Conservation (phyloP, 2,797 vertebrate genomes). For the Cossypha caffra region DNA sequence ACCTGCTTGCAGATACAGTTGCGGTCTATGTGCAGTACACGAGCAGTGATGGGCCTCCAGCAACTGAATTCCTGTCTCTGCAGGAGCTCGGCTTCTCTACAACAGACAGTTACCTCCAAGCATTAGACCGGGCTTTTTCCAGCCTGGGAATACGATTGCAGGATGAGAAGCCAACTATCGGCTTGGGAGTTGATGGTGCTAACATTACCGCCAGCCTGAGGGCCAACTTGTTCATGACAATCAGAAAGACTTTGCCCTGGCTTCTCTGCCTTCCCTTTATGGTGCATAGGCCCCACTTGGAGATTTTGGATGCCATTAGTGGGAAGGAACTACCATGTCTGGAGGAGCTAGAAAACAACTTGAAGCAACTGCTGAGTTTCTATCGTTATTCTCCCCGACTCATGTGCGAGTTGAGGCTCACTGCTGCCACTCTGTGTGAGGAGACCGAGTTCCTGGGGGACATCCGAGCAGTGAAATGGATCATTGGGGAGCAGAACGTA, state of each 20-base stretch:
- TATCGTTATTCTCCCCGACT: slow-evolving; percentile 94
- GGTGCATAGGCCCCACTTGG: slow-evolving; percentile 93
- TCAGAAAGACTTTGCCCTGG: slow-evolving; percentile 93
- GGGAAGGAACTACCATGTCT: slow-evolving; percentile 94
- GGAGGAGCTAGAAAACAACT: slow-evolving; percentile 94
- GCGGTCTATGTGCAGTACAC: slow-evolving; percentile 93
- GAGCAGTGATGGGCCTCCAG: slow-evolving; percentile 87
- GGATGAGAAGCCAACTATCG: slow-evolving; percentile 88
- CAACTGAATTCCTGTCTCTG: slow-evolving; percentile 92
- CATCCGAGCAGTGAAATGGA: slow-evolving; percentile 91
- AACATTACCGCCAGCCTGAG: slow-evolving; percentile 88
- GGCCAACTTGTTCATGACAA: slow-evolving; percentile 87
- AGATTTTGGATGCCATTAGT: slow-evolving; percentile 92
- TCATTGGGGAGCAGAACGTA: slow-evolving; percentile 94
- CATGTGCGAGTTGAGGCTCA: slow-evolving; percentile 89
- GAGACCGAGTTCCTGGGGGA: slow-evolving; percentile 95
- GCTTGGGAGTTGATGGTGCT: slow-evolving; percentile 89
- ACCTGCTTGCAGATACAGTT: slow-evolving; percentile 89
- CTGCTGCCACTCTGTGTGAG: slow-evolving; percentile 90
- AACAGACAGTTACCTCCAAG: slow-evolving; percentile 92
- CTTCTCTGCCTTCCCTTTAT: slow-evolving; percentile 93
- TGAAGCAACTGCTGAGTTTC: slow-evolving; percentile 95
- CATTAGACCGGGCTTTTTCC: slow-evolving; percentile 88
- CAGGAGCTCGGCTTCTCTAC: slow-evolving; percentile 87
- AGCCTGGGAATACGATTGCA: slow-evolving; percentile 88